Evolutionary conservation across 2,888 invertebrate species (phyloP).

Genomic region (Diabrotica balteata): DNA sequence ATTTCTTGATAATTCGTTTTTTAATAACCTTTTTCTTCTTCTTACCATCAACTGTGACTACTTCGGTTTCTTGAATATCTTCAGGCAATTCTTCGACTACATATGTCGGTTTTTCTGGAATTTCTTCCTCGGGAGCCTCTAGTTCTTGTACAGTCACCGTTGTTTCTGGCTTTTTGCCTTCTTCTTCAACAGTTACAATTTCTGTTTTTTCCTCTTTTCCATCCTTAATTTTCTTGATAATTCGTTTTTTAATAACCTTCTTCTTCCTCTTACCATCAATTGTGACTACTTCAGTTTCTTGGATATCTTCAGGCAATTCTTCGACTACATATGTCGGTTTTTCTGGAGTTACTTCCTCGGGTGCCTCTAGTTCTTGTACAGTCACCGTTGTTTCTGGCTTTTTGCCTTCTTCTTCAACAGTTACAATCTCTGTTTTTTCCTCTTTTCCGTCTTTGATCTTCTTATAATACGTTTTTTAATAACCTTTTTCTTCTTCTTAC

Average conservation of each 20-base stretch:
- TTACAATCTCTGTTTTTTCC: slow-evolving; percentile 49
- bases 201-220: slow-evolving; percentile 20
- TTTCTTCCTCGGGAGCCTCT: not conserved
- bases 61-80: not conserved
- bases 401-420: slow-evolving; percentile 42
- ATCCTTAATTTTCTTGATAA: not conserved
- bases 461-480: not conserved
- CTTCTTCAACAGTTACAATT: slow-evolving; percentile 50
- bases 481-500: slow-evolving; percentile 43
- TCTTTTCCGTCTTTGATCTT: not conserved
- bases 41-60: not conserved
- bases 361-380: not conserved
- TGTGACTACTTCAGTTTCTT: slow-evolving; percentile 50
- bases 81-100: not conserved
- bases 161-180: slow-evolving; percentile 42
- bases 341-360: not conserved
- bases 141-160: slow-evolving; percentile 46
- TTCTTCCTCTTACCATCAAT: not conserved
- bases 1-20: not conserved
- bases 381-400: slow-evolving; percentile 31
- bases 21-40: not conserved
- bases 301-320: slow-evolving; percentile 27
- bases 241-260: not conserved
- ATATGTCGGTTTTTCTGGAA: not conserved
- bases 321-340: not conserved